Evolutionary conservation across 2,113 vertebrate species (phyloP).

Genomic region (Pelecanus crispus): DNA sequence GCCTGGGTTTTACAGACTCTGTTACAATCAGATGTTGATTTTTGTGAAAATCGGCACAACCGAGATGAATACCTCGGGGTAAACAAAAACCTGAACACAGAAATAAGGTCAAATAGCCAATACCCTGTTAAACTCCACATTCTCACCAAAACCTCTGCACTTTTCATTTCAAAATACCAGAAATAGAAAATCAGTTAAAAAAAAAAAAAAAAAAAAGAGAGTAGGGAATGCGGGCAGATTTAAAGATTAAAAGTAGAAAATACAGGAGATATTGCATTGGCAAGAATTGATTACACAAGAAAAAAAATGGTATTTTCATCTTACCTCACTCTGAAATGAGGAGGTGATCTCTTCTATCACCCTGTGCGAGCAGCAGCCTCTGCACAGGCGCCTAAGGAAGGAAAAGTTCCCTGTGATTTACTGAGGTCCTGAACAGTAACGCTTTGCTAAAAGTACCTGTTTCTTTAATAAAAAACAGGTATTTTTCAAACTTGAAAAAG

Average conservation of each 20-base stretch:
- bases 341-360: neutral
- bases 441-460: neutral
- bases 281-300: neutral
- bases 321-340: neutral
- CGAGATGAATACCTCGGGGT: neutral
- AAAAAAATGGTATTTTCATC: neutral
- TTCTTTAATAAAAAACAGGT: neutral
- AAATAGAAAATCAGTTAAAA: neutral
- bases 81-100: neutral
- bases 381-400: neutral
- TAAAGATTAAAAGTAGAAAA: neutral
- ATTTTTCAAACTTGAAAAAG: neutral
- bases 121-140: neutral
- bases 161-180: neutral
- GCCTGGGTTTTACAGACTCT: neutral
- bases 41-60: neutral
- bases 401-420: neutral
- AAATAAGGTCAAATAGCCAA: neutral
- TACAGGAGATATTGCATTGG: accelerated
- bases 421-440: neutral
- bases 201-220: neutral
- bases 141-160: neutral
- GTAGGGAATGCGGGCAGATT: neutral
- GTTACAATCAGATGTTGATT: neutral
- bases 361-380: neutral